Evolutionary conservation across 2,888 invertebrate species (phyloP).

Genomic region (Antheraea yamamai): DNA sequence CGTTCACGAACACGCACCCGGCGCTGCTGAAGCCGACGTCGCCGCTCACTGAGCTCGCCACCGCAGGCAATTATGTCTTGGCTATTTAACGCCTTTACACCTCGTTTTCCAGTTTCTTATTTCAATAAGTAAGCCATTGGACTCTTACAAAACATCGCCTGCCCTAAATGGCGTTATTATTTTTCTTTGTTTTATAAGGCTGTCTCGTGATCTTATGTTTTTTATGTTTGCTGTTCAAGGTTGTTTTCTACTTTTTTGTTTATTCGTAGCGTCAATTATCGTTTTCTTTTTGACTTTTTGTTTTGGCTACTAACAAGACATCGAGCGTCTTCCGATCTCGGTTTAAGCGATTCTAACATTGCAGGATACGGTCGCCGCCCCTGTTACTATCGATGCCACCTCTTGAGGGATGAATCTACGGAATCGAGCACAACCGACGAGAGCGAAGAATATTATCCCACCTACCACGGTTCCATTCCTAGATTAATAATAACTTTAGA

Average conservation of each 20-base stretch:
- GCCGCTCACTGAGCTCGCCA: constrained; percentile 75
- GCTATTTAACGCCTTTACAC: constrained; percentile 20
- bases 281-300: constrained; percentile 24
- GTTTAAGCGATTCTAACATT: constrained; percentile 48
- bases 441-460: constrained; percentile 60
- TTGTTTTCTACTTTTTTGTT: constrained; percentile 8
- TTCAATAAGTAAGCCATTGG: constrained; percentile 6
- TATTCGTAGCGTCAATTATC: constrained; percentile 21
- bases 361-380: constrained; percentile 67
- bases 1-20: constrained; percentile 72
- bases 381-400: constrained; percentile 56
- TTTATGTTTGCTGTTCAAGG: constrained; percentile 14
- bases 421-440: constrained; percentile 70
- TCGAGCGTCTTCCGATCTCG: constrained; percentile 26
- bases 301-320: constrained; percentile 29
- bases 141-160: constrained; percentile 6
- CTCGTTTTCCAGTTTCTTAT: constrained; percentile 7
- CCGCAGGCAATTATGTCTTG: constrained; percentile 62
- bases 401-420: constrained; percentile 63
- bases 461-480: constrained; percentile 70
- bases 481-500: constrained; percentile 71
- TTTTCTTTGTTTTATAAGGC: constrained; percentile 10
- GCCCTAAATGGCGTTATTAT: constrained; percentile 16
- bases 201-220: constrained; percentile 17
- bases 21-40: constrained; percentile 66